Evolutionary conservation across 2,797 vertebrate species (phyloP).

Genomic region (Chrosomus eos): DNA sequence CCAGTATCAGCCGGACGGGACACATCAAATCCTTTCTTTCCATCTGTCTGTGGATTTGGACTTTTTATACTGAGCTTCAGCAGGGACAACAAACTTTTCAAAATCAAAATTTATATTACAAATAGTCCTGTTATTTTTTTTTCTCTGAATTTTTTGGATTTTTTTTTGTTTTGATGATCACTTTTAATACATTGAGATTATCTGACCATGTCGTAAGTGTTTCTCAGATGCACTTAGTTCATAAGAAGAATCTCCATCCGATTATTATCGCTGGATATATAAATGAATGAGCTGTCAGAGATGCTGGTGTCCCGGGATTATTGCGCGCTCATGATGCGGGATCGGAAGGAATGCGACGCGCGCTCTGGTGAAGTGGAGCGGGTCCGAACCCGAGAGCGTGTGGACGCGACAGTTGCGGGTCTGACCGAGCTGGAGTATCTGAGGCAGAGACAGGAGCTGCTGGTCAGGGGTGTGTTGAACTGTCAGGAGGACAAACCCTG

Average conservation of each 20-base stretch:
- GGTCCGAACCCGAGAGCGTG: slow-evolving; percentile 82
- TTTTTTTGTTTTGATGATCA: slow-evolving; percentile 33
- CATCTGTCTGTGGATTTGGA: slow-evolving; percentile 37
- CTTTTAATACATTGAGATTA: slow-evolving; percentile 32
- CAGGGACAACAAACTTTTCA: slow-evolving; percentile 8
- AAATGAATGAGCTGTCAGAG: slow-evolving; percentile 61
- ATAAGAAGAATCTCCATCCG: background rate
- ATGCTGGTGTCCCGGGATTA: slow-evolving; percentile 61
- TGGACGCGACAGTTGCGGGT: slow-evolving; percentile 86
- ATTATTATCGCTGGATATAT: slow-evolving; percentile 33
- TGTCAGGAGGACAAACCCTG: slow-evolving; percentile 70
- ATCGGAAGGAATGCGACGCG: slow-evolving; percentile 64
- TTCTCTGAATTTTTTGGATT: background rate
- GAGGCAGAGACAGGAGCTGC: slow-evolving; percentile 84
- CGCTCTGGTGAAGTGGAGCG: slow-evolving; percentile 70
- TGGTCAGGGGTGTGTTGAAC: slow-evolving; percentile 81
- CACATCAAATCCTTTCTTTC: slow-evolving; percentile 2
- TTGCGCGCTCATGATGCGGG: slow-evolving; percentile 56
- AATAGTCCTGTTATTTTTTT: slow-evolving; percentile 6
- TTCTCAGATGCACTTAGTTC: slow-evolving; percentile 6
- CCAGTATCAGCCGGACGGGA: slow-evolving; percentile 27
- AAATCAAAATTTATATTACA: background rate
- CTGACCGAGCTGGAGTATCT: slow-evolving; percentile 89
- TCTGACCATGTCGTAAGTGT: slow-evolving; percentile 13
- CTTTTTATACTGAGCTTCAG: slow-evolving; percentile 20